A percentile compares a stretch with the other conserved stretches of the same genome.
Evolutionary conservation across 2,888 invertebrate genomes (phyloP).

Genomic region (Drosophila differens): DNA sequence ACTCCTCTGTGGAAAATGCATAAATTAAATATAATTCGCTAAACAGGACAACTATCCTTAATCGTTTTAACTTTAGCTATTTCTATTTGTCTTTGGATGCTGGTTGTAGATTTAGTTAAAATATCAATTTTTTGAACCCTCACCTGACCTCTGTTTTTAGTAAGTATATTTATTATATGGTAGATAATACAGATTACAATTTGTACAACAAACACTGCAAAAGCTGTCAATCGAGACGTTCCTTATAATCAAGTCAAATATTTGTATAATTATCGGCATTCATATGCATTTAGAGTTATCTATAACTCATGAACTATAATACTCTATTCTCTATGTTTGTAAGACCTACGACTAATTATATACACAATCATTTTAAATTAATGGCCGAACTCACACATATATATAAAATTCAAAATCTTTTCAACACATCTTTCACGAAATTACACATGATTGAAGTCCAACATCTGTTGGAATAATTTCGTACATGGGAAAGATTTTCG

Average conservation of each 20-base stretch:
- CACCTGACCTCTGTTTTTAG: neutral
- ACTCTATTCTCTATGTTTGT: constrained; percentile 5
- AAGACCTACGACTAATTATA: constrained; percentile 24
- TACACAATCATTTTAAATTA: constrained; percentile 15
- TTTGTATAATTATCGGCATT: constrained; percentile 3
- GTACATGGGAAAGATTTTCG: constrained; percentile 1
- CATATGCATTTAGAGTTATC: constrained; percentile 8
- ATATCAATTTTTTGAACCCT: constrained; percentile 6
- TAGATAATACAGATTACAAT: constrained; percentile 38
- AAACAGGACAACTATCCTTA: constrained; percentile 16
- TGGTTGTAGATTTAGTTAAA: constrained; percentile 12
- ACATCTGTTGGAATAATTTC: neutral
- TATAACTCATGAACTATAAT: constrained; percentile 9
- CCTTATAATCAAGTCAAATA: constrained; percentile 8
- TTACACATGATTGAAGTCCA: neutral
- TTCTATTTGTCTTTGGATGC: constrained; percentile 18
- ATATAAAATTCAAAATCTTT: neutral
- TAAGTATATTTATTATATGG: constrained; percentile 7
- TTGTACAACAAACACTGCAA: constrained; percentile 43
- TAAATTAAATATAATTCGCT: constrained; percentile 52
- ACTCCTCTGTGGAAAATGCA: constrained; percentile 64
- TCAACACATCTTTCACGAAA: neutral
- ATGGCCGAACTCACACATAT: constrained; percentile 5
- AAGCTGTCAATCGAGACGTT: constrained; percentile 18
- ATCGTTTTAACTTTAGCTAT: constrained; percentile 15